Evolutionary conservation across 2,113 vertebrate genomes (phyloP).

Genomic region (Climacteris rufus): DNA sequence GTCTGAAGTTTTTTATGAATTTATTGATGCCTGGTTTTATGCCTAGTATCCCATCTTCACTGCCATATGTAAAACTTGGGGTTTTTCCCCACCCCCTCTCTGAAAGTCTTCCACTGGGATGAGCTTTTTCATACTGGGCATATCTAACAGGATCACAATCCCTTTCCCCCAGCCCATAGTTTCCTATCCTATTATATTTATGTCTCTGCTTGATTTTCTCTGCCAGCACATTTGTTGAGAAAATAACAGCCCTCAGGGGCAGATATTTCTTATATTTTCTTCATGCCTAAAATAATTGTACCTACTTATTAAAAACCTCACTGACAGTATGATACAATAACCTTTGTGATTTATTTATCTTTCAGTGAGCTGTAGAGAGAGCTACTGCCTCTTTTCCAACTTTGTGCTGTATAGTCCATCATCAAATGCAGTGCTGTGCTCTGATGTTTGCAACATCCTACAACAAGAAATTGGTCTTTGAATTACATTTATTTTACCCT

Average conservation of each 20-base stretch:
- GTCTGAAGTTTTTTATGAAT: background rate
- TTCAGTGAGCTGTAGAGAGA: constrained; percentile 31
- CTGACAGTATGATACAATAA: constrained; percentile 19
- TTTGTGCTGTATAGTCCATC: constrained; percentile 11
- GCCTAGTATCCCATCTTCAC: background rate
- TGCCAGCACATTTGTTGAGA: constrained; percentile 10
- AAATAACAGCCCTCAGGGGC: background rate
- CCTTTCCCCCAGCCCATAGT: background rate
- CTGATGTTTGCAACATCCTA: constrained; percentile 29
- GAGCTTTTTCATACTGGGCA: background rate
- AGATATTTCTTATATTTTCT: constrained; percentile 22
- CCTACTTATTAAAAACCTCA: constrained; percentile 35
- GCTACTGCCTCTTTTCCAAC: constrained; percentile 2
- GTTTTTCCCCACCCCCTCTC: fast-evolving
- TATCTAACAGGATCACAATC: background rate
- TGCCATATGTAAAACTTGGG: background rate
- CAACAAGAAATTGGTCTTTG: constrained; percentile 34
- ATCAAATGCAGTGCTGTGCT: constrained; percentile 36
- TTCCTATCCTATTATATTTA: background rate
- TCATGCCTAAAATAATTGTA: background rate
- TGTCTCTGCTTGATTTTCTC: constrained; percentile 20
- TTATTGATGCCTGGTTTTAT: background rate
- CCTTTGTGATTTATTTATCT: constrained; percentile 46
- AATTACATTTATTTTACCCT: constrained; percentile 52
- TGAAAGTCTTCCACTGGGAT: background rate